Evolutionary conservation across 2,888 invertebrate species (phyloP), one percentile per base, ranked within the genome.

Genomic region (Dyspetes luteomarginatus): DNA sequence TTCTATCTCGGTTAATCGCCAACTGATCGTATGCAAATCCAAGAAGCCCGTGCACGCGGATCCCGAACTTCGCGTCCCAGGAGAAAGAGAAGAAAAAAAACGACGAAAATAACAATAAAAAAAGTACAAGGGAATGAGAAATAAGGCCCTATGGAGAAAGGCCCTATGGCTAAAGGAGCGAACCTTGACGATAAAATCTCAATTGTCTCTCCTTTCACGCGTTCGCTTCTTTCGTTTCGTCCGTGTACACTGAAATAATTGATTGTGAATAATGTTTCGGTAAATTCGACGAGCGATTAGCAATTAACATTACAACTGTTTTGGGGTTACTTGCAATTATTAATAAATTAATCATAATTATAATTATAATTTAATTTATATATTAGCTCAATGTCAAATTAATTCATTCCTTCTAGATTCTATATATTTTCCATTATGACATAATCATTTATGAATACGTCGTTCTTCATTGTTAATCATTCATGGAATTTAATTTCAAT

Each of bases 11-110:
- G 78, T 89, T 88, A 89, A 89, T 89, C 89, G 89, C 86, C 88
- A 87, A 87, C 86, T 87, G 88, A 89, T 89, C 88, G 87, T 85
- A 87, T 89, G 89, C 88, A 89, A 89, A 89, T 88, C 82, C 82
- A 80, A 81, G 60, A 48, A 65, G 73, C 41, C 26, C 60, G 73
- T 41, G 60, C 69, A 24, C 41, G 24, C n/a, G 15, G 64, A 7
- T 28, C 28, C 17, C 12, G 67, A 17, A 43, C 26, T 48, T 50
- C 60, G 50, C 36, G 36, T 50, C 24, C 50, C 45, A 4, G 15
- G 58, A 71, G 79, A 71, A 69, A 56, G n/a, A 56, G 79, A 64
- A 65, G 67, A 64, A 73, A 26, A 52, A 50, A 55, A 30, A 78
- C 48, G 56, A 73, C 58, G 48, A 58, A 17, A 43, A 50, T 52